Evolutionary conservation across 2,888 invertebrate species (phyloP).

Genomic region (Lithophane semibrunnea): DNA sequence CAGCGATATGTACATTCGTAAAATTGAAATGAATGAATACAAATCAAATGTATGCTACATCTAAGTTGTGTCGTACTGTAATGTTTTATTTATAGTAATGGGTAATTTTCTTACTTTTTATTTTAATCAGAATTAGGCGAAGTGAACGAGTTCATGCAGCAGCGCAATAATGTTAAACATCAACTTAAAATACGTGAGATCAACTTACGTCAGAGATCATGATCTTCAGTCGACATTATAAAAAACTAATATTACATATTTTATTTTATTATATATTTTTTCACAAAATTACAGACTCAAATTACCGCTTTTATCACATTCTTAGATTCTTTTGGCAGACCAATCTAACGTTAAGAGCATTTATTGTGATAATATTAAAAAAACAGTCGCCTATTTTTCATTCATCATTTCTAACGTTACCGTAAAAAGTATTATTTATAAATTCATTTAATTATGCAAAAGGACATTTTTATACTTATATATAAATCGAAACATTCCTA

Average conservation of each 20-base stretch:
- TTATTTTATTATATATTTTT: conserved; percentile 60
- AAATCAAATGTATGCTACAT: too few species aligned
- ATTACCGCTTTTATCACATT: conserved; percentile 58
- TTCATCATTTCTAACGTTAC: conserved; percentile 42
- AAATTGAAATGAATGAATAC: too few species aligned
- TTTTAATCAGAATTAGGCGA: neutral
- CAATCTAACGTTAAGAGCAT: conserved; percentile 62
- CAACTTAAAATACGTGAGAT: conserved; percentile 85
- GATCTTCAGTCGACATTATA: conserved; percentile 82
- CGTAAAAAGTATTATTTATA: conserved; percentile 24
- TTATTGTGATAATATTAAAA: conserved; percentile 31
- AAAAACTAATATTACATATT: conserved; percentile 67
- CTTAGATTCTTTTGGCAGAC: conserved; percentile 58
- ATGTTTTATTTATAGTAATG: conserved; percentile 6
- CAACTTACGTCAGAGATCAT: conserved; percentile 86
- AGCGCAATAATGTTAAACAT: conserved; percentile 68
- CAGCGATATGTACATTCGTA: too few species aligned
- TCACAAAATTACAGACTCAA: conserved; percentile 49
- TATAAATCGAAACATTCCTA: conserved; percentile 31
- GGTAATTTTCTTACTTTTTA: neutral
- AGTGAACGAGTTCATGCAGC: conserved; percentile 54
- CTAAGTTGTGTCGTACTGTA: too few species aligned
- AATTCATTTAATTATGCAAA: conserved; percentile 30
- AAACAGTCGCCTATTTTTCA: conserved; percentile 35
- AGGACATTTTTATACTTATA: conserved; percentile 25